Base-by-base conservation (phyloP, 1,140 invertebrate genomes). In the Watersipora subatra region DNA sequence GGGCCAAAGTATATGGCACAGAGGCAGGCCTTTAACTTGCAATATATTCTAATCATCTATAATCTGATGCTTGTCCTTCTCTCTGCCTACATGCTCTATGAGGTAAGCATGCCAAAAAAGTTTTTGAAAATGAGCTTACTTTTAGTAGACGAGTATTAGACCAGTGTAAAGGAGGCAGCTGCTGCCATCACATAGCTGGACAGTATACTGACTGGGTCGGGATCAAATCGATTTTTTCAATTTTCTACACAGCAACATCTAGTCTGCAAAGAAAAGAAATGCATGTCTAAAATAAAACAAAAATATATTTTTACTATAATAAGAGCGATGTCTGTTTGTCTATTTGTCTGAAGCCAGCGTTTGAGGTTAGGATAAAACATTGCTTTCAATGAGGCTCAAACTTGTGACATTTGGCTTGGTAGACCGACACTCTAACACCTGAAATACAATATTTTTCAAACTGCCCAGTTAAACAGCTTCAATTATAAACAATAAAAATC, bases 1-100 rank as follows among this genome's bases (percentile, higher is more conserved):
- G 91, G 91, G 15, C 90, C 90, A 58, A 86, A 85, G 73, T 78
- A 88, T 61, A 95, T 95, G 92, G 87, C 89, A 78, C 87, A 91
- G 75, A 84, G 90, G 70, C 87, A 90, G 80, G 88, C 91, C 1
- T 88, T 89, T 74, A 85, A 92, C 68, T 82, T 93, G 22, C 86
- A 89, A 70, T 85, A 86, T 67, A 81, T 88, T 27, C 83, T 93
- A 69, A 85, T 93, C 74, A 78, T 84, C 61, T 95, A 95, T 79
- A 94, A 95, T 82, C 82, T 89, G 65, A 83, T 88, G 69, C 88
- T 93, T 85, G 89, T 93, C 62, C 71, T 91, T 73, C 88, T 92
- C 73, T 90, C 88, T 71, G 79, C 84, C 59, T 92, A 89, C 86
- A 80, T 93, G 56, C 72, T 72, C 63, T 68, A 70, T 70, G 76